These are phyloP conservation scores for Cheumatopsyche charites DNA, from an alignment of 1,140 invertebrate species.

Conservation along the genomic window DNA sequence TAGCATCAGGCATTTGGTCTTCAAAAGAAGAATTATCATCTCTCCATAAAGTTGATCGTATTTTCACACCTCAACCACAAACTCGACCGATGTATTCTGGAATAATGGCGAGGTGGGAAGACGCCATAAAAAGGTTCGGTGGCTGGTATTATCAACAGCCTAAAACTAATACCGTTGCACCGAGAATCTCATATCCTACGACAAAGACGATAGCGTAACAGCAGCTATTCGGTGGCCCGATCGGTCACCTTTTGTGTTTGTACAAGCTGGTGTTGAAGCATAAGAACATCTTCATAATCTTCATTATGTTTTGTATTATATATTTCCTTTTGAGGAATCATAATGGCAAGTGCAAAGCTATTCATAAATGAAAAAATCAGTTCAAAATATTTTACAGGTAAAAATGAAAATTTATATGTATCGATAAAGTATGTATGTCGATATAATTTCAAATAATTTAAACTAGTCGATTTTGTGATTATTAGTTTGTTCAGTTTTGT, in stretches of 20 bases:
- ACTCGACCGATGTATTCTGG: slow-evolving; percentile 56
- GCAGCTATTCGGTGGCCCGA: slow-evolving; percentile 22
- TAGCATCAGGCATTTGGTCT: slow-evolving; percentile 76
- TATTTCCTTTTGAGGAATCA: not conserved
- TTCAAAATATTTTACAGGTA: not conserved
- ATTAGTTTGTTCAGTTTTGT: not conserved
- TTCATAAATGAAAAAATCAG: not conserved
- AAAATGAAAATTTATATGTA: too few species aligned
- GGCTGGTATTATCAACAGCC: slow-evolving; percentile 65
- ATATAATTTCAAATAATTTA: too few species aligned
- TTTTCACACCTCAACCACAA: slow-evolving; percentile 67
- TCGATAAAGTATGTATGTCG: too few species aligned
- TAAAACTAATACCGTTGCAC: slow-evolving; percentile 37
- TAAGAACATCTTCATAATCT: slow-evolving; percentile 1
- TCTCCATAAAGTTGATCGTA: slow-evolving; percentile 64
- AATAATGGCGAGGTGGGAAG: slow-evolving; percentile 67
- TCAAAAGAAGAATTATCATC: slow-evolving; percentile 68
- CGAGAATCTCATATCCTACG: slow-evolving; percentile 31
- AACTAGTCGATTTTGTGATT: not conserved
- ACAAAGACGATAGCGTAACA: slow-evolving; percentile 39
- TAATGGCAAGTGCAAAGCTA: not conserved
- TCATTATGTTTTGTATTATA: not conserved
- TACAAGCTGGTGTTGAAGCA: slow-evolving; percentile 19
- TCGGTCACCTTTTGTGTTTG: slow-evolving; percentile 32
- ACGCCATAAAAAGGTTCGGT: slow-evolving; percentile 70